Evolutionary conservation across 2,888 invertebrate genomes (phyloP).

Genomic region (Dicyrtomina minuta): DNA sequence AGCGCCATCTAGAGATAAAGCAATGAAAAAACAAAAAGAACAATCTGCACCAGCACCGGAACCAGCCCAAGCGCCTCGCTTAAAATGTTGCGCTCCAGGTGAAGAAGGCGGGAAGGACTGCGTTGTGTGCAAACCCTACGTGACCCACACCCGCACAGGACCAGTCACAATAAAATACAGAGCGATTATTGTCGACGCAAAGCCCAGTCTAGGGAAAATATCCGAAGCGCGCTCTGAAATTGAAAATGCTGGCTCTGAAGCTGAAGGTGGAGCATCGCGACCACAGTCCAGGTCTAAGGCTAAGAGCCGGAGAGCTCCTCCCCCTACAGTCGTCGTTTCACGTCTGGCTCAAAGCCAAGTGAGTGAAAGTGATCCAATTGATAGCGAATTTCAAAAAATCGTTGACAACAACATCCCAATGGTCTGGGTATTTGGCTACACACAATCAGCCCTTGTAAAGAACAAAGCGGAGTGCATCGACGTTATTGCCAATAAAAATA

Average conservation of each 20-base stretch:
- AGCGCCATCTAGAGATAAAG: no score
- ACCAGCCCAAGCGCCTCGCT: neutral
- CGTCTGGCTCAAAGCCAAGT: no score
- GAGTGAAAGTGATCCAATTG: no score
- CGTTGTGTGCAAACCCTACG: no score
- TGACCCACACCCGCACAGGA: neutral
- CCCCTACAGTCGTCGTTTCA: neutral
- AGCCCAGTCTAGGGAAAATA: neutral
- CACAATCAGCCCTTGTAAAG: neutral
- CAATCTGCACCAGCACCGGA: no score
- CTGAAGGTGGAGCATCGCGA: no score
- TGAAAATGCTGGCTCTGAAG: no score
- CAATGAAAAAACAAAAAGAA: no score
- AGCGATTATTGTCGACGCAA: slow-evolving; percentile 1
- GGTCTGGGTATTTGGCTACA: slow-evolving; percentile 23
- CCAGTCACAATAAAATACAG: slow-evolving; percentile 11
- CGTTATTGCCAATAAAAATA: neutral
- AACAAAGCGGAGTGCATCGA: slow-evolving; percentile 7
- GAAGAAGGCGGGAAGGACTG: no score
- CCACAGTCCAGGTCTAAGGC: no score
- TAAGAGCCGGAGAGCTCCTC: no score
- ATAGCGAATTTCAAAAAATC: neutral
- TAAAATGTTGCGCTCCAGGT: neutral
- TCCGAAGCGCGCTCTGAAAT: neutral
- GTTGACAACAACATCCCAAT: neutral